A percentile compares a stretch with the other conserved stretches of the same genome.
Conservation (phyloP, 2,888 invertebrate species). For the Netelia fuscicornis region DNA sequence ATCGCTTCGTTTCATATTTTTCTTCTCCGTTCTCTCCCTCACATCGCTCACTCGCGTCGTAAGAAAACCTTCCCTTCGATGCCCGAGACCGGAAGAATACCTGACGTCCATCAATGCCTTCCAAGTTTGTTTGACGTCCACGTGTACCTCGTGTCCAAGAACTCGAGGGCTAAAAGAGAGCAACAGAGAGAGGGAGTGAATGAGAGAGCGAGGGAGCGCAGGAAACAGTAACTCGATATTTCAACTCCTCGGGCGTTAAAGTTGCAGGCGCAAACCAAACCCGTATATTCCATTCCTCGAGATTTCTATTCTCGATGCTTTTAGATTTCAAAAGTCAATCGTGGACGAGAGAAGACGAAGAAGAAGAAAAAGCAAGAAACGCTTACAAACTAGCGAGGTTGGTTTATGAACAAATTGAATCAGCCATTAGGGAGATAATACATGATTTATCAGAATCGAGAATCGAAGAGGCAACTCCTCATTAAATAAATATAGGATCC, state of each 20-base stretch:
- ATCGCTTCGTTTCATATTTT: constrained; percentile 30
- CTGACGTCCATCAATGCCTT: constrained; percentile 64
- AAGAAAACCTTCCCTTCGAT: background rate
- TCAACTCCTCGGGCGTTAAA: constrained; percentile 10
- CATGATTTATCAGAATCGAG: background rate
- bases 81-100: constrained; percentile 43
- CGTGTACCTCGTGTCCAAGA: constrained; percentile 15
- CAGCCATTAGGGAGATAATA: background rate
- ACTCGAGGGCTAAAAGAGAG: background rate
- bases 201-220: constrained; percentile 27
- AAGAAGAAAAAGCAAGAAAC: background rate
- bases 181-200: constrained; percentile 47
- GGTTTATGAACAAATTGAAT: constrained; percentile 1
- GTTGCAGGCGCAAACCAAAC: background rate
- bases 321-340: background rate
- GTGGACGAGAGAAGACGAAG: background rate
- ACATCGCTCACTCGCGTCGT: background rate
- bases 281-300: constrained; percentile 2
- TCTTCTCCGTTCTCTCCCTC: constrained; percentile 23
- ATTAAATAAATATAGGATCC: background rate
- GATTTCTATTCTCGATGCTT: background rate
- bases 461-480: background rate
- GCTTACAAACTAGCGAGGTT: background rate
- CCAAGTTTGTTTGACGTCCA: constrained; percentile 52
- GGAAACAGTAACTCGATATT: constrained; percentile 57